A percentile compares a stretch with the other conserved stretches of the same genome.
Conservation (phyloP, 2,888 invertebrate genomes). For the Itoplectis maculator region DNA sequence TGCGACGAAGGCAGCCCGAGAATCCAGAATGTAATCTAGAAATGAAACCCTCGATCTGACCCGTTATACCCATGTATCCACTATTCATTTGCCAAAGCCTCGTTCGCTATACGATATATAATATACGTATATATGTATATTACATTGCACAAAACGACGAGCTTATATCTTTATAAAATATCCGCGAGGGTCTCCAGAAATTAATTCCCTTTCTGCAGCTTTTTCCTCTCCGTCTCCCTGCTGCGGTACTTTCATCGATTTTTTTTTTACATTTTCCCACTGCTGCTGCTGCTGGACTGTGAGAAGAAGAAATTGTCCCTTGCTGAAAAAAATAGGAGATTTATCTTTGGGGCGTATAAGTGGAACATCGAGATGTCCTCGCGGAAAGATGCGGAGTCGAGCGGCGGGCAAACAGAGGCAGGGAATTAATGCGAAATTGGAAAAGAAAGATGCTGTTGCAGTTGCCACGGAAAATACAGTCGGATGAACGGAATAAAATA, state of each 20-base stretch:
- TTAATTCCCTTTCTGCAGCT: constrained; percentile 15
- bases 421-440: background rate
- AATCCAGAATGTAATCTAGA: constrained; percentile 54
- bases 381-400: background rate
- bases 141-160: background rate
- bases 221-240: background rate
- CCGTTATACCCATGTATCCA: constrained; percentile 36
- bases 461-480: background rate
- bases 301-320: background rate
- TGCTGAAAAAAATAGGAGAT: background rate
- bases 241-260: constrained; percentile 20
- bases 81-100: constrained; percentile 14
- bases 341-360: background rate
- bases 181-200: constrained; percentile 26
- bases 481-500: too few relatives aligned
- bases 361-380: background rate
- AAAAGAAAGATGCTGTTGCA: background rate
- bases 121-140: constrained; percentile 7
- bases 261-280: constrained; percentile 1
- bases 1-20: constrained; percentile 11
- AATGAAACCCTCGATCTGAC: constrained; percentile 49
- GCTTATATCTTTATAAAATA: constrained; percentile 24
- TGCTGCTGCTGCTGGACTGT: background rate
- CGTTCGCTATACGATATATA: background rate
- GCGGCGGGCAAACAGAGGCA: background rate